Evolutionary conservation across 2,113 vertebrate species (phyloP).

Genomic region (Etia nguti): DNA sequence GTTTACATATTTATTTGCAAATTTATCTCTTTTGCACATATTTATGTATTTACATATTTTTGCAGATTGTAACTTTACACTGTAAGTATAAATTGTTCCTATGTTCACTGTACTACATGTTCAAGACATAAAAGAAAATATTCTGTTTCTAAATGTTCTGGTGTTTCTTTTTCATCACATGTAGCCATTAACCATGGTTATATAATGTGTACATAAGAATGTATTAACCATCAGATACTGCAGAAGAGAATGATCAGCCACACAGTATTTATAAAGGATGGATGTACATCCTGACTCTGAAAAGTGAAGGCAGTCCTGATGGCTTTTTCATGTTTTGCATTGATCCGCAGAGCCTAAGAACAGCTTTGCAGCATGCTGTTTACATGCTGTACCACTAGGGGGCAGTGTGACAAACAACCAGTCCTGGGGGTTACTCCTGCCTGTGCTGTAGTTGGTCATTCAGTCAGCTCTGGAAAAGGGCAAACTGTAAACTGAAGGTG

Average conservation of each 20-base stretch:
- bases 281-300: rapidly evolving
- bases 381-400: background rate
- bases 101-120: rapidly evolving
- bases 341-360: background rate
- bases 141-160: background rate
- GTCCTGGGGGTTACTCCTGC: background rate
- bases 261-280: background rate
- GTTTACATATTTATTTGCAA: background rate
- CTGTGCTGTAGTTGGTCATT: background rate
- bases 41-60: background rate
- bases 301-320: background rate
- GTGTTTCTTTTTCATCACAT: background rate
- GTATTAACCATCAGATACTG: background rate
- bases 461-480: background rate
- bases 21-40: background rate
- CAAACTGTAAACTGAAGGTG: background rate
- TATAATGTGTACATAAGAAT: background rate
- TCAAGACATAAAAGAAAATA: background rate
- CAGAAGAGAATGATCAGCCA: background rate
- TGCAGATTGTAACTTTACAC: background rate
- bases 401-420: background rate
- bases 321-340: background rate
- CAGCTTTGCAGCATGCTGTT: background rate
- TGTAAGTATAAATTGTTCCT: background rate
- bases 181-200: background rate